Percentiles rank a stretch among this genome's conserved stretches.
These are phyloP conservation scores for Sebastes ruberrimus DNA, from an alignment of 2,797 vertebrate genomes.

Conservation along the genomic window DNA sequence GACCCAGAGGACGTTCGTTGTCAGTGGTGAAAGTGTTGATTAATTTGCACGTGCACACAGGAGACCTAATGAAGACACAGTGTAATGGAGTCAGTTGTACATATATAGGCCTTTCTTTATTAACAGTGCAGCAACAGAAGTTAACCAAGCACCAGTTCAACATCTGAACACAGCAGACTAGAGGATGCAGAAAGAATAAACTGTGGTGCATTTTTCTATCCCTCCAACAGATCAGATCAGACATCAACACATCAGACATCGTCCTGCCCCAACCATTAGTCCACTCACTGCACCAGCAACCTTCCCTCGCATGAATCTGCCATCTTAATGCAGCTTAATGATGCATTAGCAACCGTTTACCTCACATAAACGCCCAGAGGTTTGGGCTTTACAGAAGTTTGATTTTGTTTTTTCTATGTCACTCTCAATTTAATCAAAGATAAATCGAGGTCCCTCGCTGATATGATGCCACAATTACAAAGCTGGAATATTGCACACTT, in stretches of 20 bases:
- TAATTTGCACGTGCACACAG: constrained; percentile 9
- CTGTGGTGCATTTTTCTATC: neutral
- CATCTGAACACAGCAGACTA: neutral
- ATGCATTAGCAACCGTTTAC: neutral
- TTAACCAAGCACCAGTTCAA: neutral
- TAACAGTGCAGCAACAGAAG: neutral
- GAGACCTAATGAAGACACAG: neutral
- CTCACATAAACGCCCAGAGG: neutral
- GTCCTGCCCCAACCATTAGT: neutral
- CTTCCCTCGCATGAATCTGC: neutral
- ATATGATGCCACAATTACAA: constrained; percentile 20
- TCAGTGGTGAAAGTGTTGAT: neutral
- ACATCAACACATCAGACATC: neutral
- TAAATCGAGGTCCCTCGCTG: neutral
- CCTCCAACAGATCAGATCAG: neutral
- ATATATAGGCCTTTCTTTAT: neutral
- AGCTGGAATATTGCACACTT: constrained; percentile 12
- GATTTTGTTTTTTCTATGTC: neutral
- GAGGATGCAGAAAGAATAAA: neutral
- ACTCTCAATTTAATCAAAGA: neutral
- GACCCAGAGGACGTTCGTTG: neutral
- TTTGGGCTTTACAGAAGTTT: neutral
- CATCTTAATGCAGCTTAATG: neutral
- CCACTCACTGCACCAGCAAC: neutral
- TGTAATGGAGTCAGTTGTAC: neutral